Base-by-base conservation (phyloP, 1,140 invertebrate genomes). In the Saccostrea glomerata region DNA sequence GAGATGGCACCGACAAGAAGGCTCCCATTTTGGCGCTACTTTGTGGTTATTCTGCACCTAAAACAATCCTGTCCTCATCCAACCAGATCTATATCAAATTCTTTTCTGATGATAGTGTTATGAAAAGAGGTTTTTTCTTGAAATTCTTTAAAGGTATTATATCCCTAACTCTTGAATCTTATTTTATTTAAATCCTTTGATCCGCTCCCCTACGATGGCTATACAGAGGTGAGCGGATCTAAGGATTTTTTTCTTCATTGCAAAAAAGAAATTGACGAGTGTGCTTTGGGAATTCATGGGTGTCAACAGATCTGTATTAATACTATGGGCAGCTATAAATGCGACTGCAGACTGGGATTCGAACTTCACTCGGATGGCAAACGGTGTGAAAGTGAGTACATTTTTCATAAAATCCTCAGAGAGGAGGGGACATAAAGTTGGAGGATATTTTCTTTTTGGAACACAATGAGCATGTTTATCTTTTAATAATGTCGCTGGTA, bases 221-320 rank as follows among this genome's bases (percentile, higher is more conserved):
- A 36, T n/a, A 47, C 40, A 47, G 40, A 47, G 47, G 47, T 47
- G 5, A 47, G 47, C 47, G 47, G 47, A 47, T 47, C 9, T 6
- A 47, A 47, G 30, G 30, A 36, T 36, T 36, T 47, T 6, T 9
- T 47, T 9, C 47, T 47, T 6, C 9, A 7, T 47, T 47, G 47
- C 47, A 47, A 47, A 47, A 47, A 47, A 47, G 88, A 87, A 66
- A 82, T 58, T 70, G 98, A 99, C 93, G 98, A 99, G 95, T 99
- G 98, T 94, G 96, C 96, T 1, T 95, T 96, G 36, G 96, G 96
- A 7, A 97, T 98, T 92, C 98, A 99, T 94, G 98, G 98, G 12
- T 99, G 99, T 95, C 97, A 98, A 93, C 98, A 99, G 93, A 97
- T 97, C 86, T 99, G 99, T 94, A 97, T 98, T 58, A 99, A 99